These are phyloP conservation scores for Characodon lateralis DNA, from an alignment of 2,797 vertebrate genomes.

Conservation along the genomic window DNA sequence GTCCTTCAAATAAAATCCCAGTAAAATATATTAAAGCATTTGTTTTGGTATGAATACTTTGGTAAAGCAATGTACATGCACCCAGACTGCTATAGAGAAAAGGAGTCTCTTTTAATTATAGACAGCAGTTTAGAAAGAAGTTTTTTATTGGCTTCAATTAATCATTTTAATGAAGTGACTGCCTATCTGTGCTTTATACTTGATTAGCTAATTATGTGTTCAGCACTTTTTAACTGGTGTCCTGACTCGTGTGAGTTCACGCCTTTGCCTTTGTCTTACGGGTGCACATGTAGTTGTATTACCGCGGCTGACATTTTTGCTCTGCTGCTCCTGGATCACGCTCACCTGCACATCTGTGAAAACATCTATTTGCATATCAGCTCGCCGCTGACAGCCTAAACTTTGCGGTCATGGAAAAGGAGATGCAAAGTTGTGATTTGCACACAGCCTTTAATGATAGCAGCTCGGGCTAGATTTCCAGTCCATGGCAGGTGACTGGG, in stretches of 20 bases:
- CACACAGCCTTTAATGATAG: slow-evolving; percentile 35
- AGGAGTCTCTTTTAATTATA: slow-evolving; percentile 72
- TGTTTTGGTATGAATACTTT: not conserved
- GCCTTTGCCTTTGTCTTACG: slow-evolving; percentile 29
- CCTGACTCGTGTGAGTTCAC: slow-evolving; percentile 25
- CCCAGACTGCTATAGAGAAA: slow-evolving; percentile 44
- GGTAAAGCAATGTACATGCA: not conserved
- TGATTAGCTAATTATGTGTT: slow-evolving; percentile 75
- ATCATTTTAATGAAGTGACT: slow-evolving; percentile 80
- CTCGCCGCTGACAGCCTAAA: slow-evolving; percentile 33
- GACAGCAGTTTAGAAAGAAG: slow-evolving; percentile 66
- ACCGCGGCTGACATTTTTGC: slow-evolving; percentile 30
- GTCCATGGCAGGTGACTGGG: slow-evolving; percentile 51
- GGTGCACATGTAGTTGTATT: slow-evolving; percentile 28
- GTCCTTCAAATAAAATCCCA: not conserved
- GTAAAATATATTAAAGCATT: not conserved
- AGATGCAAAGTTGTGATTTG: slow-evolving; percentile 68
- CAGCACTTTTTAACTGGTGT: slow-evolving; percentile 59
- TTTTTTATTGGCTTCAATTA: slow-evolving; percentile 74
- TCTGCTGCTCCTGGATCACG: slow-evolving; percentile 28
- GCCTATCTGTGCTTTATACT: slow-evolving; percentile 69
- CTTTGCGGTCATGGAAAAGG: slow-evolving; percentile 54
- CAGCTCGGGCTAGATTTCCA: not conserved
- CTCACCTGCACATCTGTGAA: slow-evolving; percentile 56
- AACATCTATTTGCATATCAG: slow-evolving; percentile 61